Conservation (phyloP, 2,797 vertebrate genomes). For the Anolis apletophallus region DNA sequence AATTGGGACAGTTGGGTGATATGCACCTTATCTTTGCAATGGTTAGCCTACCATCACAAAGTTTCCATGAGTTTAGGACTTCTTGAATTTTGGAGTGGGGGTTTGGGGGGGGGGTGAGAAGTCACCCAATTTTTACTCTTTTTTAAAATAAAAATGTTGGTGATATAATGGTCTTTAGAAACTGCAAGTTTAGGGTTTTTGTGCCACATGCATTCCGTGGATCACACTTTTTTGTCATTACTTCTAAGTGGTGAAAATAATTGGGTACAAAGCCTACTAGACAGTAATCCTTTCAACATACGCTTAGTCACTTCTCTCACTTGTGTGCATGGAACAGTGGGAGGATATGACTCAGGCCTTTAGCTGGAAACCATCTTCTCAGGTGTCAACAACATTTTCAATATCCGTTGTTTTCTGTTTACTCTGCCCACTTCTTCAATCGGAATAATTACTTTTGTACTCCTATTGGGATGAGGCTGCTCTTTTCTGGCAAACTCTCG, state of each 20-base stretch:
- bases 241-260: not conserved
- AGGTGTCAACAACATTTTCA: constrained; percentile 9
- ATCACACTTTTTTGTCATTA: no score
- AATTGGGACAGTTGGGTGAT: no score
- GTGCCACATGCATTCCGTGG: no score
- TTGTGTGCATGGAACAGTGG: not conserved
- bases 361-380: not conserved
- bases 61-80: no score
- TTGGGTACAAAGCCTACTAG: not conserved
- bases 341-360: constrained; percentile 24
- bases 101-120: no score
- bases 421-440: constrained; percentile 7
- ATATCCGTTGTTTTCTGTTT: constrained; percentile 4
- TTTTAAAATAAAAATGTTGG: no score
- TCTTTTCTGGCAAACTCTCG: constrained; percentile 11
- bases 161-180: no score
- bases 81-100: no score
- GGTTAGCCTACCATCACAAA: no score
- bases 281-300: not conserved
- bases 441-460: constrained; percentile 32
- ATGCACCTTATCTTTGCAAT: no score
- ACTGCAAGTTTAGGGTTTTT: no score
- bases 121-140: no score
- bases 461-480: constrained; percentile 10
- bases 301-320: not conserved